A percentile compares a stretch with the other conserved stretches of the same genome.
Evolutionary conservation across 2,797 vertebrate genomes (phyloP).

Genomic region (Chanos chanos): DNA sequence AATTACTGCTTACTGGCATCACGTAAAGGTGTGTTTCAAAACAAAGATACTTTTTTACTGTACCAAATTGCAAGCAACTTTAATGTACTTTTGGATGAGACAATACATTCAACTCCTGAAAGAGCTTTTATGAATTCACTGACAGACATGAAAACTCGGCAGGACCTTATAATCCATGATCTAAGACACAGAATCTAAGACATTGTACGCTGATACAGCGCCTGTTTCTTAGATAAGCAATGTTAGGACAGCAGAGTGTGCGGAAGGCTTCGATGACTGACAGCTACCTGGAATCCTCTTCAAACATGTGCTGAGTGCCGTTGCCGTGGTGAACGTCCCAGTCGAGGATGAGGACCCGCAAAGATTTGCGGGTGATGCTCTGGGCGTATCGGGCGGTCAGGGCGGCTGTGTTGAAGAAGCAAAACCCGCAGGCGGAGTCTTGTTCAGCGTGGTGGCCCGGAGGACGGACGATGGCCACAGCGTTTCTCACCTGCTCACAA

Average conservation of each 20-base stretch:
- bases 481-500: constrained; percentile 74
- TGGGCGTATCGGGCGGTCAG: constrained; percentile 82
- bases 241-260: neutral
- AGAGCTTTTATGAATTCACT: too few relatives aligned
- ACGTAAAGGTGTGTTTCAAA: too few relatives aligned
- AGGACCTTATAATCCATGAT: too few relatives aligned
- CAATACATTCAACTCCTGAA: too few relatives aligned
- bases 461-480: constrained; percentile 80
- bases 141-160: too few relatives aligned
- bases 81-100: too few relatives aligned
- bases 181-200: too few relatives aligned
- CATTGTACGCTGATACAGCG: too few relatives aligned
- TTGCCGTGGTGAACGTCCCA: constrained; percentile 93
- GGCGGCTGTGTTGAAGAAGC: constrained; percentile 85
- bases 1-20: too few relatives aligned
- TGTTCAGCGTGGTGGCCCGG: constrained; percentile 86
- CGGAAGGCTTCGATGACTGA: neutral
- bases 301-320: constrained; percentile 88
- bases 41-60: too few relatives aligned
- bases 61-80: too few relatives aligned
- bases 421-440: constrained; percentile 81
- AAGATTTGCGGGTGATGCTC: constrained; percentile 53
- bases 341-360: constrained; percentile 83
- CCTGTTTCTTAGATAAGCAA: too few relatives aligned
- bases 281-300: constrained; percentile 79